A percentile compares a stretch with the other conserved stretches of the same genome.
phyloP scores from a whole-genome alignment of 2,113 vertebrate genomes.

The Tenrec ecaudatus region DNA sequence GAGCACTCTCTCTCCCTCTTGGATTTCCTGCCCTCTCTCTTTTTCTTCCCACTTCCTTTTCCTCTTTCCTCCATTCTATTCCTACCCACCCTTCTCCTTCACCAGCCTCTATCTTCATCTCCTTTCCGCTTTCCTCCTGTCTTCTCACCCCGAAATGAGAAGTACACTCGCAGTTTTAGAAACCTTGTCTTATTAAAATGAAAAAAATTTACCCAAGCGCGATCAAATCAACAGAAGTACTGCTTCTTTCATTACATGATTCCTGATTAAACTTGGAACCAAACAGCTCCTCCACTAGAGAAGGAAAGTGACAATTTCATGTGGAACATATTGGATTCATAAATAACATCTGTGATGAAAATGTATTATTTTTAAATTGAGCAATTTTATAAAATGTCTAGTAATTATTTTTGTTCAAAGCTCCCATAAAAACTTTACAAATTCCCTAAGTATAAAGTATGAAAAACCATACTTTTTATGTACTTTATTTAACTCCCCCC shows the following conservation, averaged over 20 bases:
- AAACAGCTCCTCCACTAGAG: not conserved
- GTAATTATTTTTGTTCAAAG: not conserved
- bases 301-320: not conserved
- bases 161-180: not conserved
- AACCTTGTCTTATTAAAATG: not conserved
- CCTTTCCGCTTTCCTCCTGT: not conserved
- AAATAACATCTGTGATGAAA: not conserved
- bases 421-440: not conserved
- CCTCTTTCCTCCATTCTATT: not conserved
- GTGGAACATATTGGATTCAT: not conserved
- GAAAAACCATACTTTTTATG: not conserved
- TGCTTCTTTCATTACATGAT: not conserved
- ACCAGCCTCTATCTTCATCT: not conserved
- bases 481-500: not conserved
- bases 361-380: constrained; percentile 12
- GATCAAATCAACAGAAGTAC: not conserved
- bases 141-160: not conserved
- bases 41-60: not conserved
- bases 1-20: not conserved
- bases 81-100: accelerated
- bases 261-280: not conserved
- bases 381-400: not conserved
- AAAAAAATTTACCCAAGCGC: not conserved
- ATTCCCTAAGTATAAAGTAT: not conserved
- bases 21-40: not conserved